These are phyloP conservation scores for Helarctos malayanus DNA, from an alignment of 2,797 vertebrate species.

Conservation along the genomic window DNA sequence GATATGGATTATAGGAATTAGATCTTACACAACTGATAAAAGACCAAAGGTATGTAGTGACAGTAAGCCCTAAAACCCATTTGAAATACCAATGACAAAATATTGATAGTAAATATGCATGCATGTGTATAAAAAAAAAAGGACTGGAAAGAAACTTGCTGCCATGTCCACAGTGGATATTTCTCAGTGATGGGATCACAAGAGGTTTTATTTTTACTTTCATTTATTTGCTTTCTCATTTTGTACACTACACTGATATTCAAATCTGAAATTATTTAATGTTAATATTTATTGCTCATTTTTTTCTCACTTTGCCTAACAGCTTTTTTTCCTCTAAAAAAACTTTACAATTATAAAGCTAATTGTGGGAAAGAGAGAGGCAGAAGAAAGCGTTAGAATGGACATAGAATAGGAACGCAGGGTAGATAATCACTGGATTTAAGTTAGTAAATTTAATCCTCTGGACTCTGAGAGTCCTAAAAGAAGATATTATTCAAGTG, in stretches of 20 bases:
- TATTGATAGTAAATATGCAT: background rate
- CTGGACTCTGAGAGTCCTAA: background rate
- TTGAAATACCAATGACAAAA: background rate
- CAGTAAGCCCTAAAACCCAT: background rate
- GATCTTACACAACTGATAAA: background rate
- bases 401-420: background rate
- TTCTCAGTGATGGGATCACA: background rate
- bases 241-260: conserved; percentile 32
- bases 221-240: conserved; percentile 52
- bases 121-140: background rate
- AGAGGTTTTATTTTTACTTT: conserved; percentile 32
- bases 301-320: background rate
- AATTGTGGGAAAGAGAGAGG: background rate
- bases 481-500: background rate
- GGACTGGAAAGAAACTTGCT: background rate
- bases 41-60: background rate
- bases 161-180: background rate
- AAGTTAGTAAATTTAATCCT: background rate
- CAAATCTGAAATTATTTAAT: conserved; percentile 35
- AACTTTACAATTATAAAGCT: background rate
- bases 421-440: background rate
- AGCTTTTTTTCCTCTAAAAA: background rate
- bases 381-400: background rate
- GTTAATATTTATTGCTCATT: conserved; percentile 2
- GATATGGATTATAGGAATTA: background rate